phyloP scores from a whole-genome alignment of 2,888 invertebrate genomes.

The Callosobruchus maculatus region DNA sequence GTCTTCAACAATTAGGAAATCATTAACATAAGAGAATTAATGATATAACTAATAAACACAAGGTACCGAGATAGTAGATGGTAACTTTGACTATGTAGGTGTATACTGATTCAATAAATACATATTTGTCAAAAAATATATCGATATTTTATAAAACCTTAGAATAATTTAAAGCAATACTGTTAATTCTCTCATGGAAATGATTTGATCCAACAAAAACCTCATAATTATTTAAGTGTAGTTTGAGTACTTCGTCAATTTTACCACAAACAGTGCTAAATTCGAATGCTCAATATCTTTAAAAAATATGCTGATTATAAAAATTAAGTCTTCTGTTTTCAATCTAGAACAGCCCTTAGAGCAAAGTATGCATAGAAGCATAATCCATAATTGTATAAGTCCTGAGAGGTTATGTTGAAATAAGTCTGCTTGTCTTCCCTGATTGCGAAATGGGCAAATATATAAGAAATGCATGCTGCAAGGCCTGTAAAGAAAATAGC shows the following conservation, averaged over 20 bases:
- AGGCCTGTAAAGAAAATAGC: neutral
- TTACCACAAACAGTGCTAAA: neutral
- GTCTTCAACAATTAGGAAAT: neutral
- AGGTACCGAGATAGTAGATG: too few species aligned
- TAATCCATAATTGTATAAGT: conserved; percentile 45
- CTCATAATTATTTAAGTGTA: neutral
- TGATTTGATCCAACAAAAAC: neutral
- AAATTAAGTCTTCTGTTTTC: conserved; percentile 1
- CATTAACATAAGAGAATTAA: neutral
- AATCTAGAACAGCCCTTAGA: conserved; percentile 30
- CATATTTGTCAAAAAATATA: too few species aligned
- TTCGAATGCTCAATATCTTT: neutral
- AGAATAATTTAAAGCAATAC: too few species aligned
- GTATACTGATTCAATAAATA: too few species aligned
- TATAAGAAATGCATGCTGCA: conserved; percentile 36
- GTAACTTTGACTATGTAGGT: too few species aligned
- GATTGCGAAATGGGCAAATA: conserved; percentile 39
- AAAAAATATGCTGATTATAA: neutral
- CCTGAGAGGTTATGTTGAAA: conserved; percentile 40
- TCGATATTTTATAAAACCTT: too few species aligned
- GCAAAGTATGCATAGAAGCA: conserved; percentile 45
- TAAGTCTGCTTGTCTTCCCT: conserved; percentile 32
- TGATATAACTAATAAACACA: too few species aligned
- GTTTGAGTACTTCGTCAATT: too few species aligned
- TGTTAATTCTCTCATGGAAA: neutral